A percentile compares a stretch with the other conserved stretches of the same genome.
These are phyloP conservation scores for Oreochromis tanganicae DNA, from an alignment of 2,113 vertebrate species.

Conservation along the genomic window DNA sequence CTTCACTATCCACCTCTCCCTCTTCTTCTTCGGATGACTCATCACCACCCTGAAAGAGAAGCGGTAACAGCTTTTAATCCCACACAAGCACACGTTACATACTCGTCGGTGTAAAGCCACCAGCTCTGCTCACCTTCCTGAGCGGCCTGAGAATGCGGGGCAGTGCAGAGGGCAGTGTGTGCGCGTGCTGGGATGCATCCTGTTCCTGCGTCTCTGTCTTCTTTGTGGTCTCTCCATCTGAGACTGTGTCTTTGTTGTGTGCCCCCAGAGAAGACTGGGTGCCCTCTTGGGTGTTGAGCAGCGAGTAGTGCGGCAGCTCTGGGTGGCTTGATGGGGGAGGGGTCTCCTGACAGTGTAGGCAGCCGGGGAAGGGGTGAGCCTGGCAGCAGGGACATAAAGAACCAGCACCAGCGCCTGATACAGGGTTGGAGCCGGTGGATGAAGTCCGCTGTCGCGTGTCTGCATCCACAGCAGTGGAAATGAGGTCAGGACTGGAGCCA, in stretches of 20 bases:
- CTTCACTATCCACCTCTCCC: conserved; percentile 97
- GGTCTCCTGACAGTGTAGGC: conserved; percentile 77
- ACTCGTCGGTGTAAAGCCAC: background rate
- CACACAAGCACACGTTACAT: background rate
- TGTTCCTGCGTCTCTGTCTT: conserved; percentile 53
- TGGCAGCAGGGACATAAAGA: conserved; percentile 80
- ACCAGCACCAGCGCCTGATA: conserved; percentile 24
- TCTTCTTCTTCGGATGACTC: conserved; percentile 98
- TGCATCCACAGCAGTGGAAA: conserved; percentile 82
- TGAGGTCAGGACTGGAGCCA: conserved; percentile 88
- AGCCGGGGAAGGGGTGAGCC: conserved; percentile 79
- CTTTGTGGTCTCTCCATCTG: conserved; percentile 52
- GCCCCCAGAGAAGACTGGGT: conserved; percentile 14
- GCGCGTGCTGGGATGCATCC: conserved; percentile 62
- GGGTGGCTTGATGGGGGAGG: conserved; percentile 52
- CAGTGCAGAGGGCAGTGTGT: conserved; percentile 71
- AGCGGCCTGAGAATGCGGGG: conserved; percentile 80
- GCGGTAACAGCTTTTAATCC: background rate
- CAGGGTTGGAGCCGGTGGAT: conserved; percentile 19
- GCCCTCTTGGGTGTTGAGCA: conserved; percentile 60
- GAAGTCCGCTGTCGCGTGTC: conserved; percentile 74
- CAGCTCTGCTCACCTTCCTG: conserved; percentile 79
- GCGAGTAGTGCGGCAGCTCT: conserved; percentile 65
- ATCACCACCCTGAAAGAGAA: conserved; percentile 80
- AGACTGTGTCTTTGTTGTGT: conserved; percentile 19